A percentile compares a stretch with the other conserved stretches of the same genome.
Evolutionary conservation across 23 tunicate genomes (phyloP).

Genomic region (Diplosoma virens): DNA sequence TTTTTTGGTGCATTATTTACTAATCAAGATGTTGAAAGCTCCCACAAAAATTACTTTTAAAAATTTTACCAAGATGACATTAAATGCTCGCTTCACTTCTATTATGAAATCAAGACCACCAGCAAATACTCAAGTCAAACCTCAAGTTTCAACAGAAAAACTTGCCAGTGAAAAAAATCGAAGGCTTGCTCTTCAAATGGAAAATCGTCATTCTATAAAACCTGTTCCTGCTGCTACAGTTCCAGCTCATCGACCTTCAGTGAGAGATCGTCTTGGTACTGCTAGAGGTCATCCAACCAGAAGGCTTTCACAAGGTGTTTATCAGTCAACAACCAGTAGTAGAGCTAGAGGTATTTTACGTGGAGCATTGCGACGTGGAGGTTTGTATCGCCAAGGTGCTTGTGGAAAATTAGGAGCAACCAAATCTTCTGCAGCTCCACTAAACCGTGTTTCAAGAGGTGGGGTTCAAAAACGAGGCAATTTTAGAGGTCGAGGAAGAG

Average conservation of each 20-base stretch:
- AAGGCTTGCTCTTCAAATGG: conserved; percentile 92
- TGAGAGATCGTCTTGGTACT: conserved; percentile 46
- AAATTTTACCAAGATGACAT: conserved; percentile 74
- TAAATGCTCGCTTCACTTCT: conserved; percentile 84
- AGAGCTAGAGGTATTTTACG: conserved; percentile 33
- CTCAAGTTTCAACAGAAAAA: conserved; percentile 48
- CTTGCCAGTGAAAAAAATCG: conserved; percentile 90
- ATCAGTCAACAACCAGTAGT: neutral
- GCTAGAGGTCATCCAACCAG: neutral
- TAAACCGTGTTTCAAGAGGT: conserved; percentile 5
- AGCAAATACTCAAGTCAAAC: conserved; percentile 33
- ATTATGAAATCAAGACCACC: conserved; percentile 84
- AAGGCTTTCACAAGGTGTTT: neutral
- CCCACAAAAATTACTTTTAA: conserved; percentile 77
- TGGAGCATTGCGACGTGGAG: conserved; percentile 19
- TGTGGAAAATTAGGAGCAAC: conserved; percentile 20
- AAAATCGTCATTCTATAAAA: conserved; percentile 70
- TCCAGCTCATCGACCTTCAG: conserved; percentile 2
- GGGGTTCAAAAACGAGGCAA: conserved; percentile 30
- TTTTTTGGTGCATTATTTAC: no score
- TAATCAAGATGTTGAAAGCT: conserved; percentile 34
- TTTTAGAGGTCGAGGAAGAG: conserved; percentile 51
- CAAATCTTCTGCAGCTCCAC: neutral
- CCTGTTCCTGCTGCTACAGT: conserved; percentile 21
- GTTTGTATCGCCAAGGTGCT: neutral